Evolutionary conservation across 2,888 invertebrate genomes (phyloP), one percentile per base, ranked within the genome.

Genomic region (Eristalis pertinax): DNA sequence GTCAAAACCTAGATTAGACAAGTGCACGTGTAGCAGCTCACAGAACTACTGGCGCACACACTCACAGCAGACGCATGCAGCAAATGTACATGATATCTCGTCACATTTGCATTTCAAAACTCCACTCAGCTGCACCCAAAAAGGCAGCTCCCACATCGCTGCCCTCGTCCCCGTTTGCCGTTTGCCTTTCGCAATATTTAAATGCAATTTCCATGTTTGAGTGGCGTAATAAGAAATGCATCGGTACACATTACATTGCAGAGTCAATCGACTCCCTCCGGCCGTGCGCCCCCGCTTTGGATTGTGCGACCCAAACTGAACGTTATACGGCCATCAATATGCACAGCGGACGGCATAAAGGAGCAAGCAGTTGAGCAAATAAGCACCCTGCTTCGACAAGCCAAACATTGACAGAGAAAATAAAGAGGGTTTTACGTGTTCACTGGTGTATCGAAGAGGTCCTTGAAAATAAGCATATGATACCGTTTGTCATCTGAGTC

Each of bases 151-250:
- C 50, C 50, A 50, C 50, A 50, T 19, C 50, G 50, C 32, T 10
- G 32, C 8, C 50, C 50, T 2, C 50, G 50, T 50, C 50, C 50
- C 50, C n/a, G 4, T 4, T 26, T 4, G 4, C 26, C 26, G 19
- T 50, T 50, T 19, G 50, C 50, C 50, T 50, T 50, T 5, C 50
- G 50, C 50, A 77, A 62, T 77, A 77, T 69, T 69, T 60, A 77
- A 69, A 69, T 50, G 68, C 50, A 77, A 77, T 77, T 69, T 63
- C 60, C 43, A 77, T 77, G 77, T 77, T 77, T 77, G 62, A 13
- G 24, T 69, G 32, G 77, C 26, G n/a, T 50, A 50, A 63, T 77
- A 63, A 77, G 69, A 77, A 69, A 77, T 77, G 77, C 77, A 63
- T 77, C 77, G 50, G 35, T 41, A 62, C 22, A 32, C 50, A 77